Evolutionary conservation across 2,888 invertebrate genomes (phyloP).

Genomic region (Protonemura montana): DNA sequence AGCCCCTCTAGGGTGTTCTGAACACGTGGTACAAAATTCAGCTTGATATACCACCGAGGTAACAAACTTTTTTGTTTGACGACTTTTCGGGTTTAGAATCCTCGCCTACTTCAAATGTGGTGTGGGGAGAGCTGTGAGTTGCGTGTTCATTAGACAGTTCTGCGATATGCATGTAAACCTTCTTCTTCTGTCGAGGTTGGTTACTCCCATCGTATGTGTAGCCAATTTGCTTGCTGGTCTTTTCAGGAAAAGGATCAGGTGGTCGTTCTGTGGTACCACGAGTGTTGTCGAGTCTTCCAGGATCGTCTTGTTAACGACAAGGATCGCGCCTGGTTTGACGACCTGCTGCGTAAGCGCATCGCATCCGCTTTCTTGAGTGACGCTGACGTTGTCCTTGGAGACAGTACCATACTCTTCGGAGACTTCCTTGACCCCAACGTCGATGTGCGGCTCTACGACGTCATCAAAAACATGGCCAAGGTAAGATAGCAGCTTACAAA

Average conservation of each 20-base stretch:
- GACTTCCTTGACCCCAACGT: constrained; percentile 68
- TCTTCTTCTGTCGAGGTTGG: too few relatives aligned
- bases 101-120: too few relatives aligned
- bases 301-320: constrained; percentile 82
- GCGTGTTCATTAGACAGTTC: too few relatives aligned
- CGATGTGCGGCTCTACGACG: constrained; percentile 68
- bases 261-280: constrained; percentile 87
- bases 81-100: too few relatives aligned
- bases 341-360: constrained; percentile 67
- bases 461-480: constrained; percentile 68
- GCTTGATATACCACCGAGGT: too few relatives aligned
- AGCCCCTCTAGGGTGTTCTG: too few relatives aligned
- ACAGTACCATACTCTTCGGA: constrained; percentile 69
- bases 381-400: constrained; percentile 61
- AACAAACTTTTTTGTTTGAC: too few relatives aligned
- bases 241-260: constrained; percentile 68
- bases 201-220: too few relatives aligned
- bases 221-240: too few relatives aligned
- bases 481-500: constrained; percentile 59
- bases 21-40: too few relatives aligned
- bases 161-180: too few relatives aligned
- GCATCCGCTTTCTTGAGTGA: constrained; percentile 65
- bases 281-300: constrained; percentile 85
- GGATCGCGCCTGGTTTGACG: constrained; percentile 78
- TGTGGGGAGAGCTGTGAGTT: too few relatives aligned